These are phyloP conservation scores for Apamea monoglypha DNA, from an alignment of 2,888 invertebrate genomes.

Conservation along the genomic window DNA sequence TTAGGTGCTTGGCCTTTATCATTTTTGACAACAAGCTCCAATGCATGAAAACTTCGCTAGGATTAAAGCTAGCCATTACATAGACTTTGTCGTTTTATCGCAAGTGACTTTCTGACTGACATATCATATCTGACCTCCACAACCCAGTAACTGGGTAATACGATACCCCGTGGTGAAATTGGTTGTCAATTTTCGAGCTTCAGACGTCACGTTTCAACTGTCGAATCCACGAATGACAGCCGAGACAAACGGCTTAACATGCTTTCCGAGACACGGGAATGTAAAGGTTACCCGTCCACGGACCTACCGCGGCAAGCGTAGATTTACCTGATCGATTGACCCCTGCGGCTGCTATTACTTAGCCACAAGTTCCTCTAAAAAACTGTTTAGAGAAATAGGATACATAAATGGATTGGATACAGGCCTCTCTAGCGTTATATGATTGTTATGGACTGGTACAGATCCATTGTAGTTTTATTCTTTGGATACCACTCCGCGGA, in stretches of 20 bases:
- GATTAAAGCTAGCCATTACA: neutral
- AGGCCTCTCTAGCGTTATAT: neutral
- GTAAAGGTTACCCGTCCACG: neutral
- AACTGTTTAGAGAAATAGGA: neutral
- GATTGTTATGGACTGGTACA: neutral
- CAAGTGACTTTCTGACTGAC: no score
- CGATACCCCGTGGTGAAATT: neutral
- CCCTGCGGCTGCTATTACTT: neutral
- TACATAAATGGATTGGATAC: conserved; percentile 8
- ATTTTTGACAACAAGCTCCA: neutral
- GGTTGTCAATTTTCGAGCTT: neutral
- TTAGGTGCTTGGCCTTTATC: neutral
- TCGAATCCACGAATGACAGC: neutral
- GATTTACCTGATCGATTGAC: neutral
- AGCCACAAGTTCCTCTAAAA: neutral
- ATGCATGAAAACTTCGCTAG: neutral
- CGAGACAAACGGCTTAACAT: neutral
- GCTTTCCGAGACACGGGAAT: neutral
- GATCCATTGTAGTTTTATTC: neutral
- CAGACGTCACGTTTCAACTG: neutral
- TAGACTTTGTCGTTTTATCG: no score
- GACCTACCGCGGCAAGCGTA: neutral
- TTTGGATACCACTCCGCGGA: neutral
- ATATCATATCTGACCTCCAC: neutral
- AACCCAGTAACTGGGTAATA: neutral